Conservation (phyloP, 2,797 vertebrate genomes). For the Allobates femoralis region DNA sequence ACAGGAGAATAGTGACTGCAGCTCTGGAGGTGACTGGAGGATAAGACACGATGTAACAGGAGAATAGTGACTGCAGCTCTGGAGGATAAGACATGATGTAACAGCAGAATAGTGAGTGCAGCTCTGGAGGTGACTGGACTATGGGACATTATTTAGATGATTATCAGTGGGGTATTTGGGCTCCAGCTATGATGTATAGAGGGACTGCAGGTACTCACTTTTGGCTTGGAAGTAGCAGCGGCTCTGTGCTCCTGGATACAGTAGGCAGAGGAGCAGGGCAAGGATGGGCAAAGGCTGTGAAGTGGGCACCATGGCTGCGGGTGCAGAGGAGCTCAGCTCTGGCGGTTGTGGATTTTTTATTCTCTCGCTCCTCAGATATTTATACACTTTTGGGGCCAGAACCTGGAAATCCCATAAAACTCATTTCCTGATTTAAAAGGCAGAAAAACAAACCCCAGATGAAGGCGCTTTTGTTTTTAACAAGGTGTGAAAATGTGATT, state of each 20-base stretch:
- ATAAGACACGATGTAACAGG: not conserved
- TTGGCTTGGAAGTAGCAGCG: constrained; percentile 56
- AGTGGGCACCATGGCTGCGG: not conserved
- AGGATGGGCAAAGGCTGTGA: not conserved
- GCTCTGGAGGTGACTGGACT: too few relatives aligned
- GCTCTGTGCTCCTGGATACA: not conserved
- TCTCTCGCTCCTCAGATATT: constrained; percentile 15
- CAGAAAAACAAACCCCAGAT: constrained; percentile 48
- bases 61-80: not conserved
- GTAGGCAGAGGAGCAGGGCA: not conserved
- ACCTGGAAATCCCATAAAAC: constrained; percentile 62
- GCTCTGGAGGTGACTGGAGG: too few relatives aligned
- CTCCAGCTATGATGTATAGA: not conserved
- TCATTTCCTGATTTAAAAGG: constrained; percentile 59
- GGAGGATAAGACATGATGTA: not conserved
- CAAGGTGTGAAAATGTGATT: constrained; percentile 63
- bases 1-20: not conserved
- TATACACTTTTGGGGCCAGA: constrained; percentile 48
- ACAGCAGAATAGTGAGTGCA: not conserved
- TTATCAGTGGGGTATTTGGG: too few relatives aligned
- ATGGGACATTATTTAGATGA: not conserved
- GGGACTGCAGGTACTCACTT: not conserved
- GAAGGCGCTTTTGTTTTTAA: constrained; percentile 57
- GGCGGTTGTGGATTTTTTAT: too few relatives aligned
- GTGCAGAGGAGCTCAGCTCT: not conserved